phyloP scores from a whole-genome alignment of 2,888 invertebrate genomes.

The Zaprionus bogoriensis region DNA sequence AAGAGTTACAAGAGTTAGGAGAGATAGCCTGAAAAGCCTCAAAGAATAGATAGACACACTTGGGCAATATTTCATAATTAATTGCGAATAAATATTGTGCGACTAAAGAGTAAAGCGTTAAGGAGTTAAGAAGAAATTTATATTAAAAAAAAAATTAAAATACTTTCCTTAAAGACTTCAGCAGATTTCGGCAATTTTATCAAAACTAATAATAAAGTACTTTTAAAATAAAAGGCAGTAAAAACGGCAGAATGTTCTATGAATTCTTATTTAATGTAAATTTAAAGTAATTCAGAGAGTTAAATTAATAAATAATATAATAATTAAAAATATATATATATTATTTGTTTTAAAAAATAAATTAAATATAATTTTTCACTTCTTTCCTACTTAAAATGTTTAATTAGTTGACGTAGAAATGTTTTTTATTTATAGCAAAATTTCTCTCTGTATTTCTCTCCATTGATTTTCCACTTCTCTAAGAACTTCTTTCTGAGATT shows the following conservation, averaged over 20 bases:
- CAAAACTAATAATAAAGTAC: too few relatives aligned
- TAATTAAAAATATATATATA: too few relatives aligned
- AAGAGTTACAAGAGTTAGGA: background rate
- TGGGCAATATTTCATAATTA: background rate
- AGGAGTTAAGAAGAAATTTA: background rate
- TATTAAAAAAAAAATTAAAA: background rate
- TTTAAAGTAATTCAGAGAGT: too few relatives aligned
- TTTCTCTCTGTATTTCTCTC: background rate
- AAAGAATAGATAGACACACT: constrained; percentile 20
- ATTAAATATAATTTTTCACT: background rate
- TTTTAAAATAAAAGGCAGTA: too few relatives aligned
- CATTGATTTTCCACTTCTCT: constrained; percentile 1
- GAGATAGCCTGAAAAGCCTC: background rate
- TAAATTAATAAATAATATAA: too few relatives aligned
- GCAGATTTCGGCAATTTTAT: too few relatives aligned
- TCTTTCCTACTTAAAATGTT: background rate
- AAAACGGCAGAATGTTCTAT: too few relatives aligned
- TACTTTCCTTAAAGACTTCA: too few relatives aligned
- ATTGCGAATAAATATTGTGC: background rate
- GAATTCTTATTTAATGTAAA: too few relatives aligned
- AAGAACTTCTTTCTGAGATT: background rate
- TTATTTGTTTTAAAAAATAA: background rate
- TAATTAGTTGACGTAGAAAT: background rate
- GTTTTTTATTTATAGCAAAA: background rate
- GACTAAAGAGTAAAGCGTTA: background rate